Percentiles rank a stretch among this genome's conserved stretches.
Conservation (phyloP, 92 coral and sea anemone species). For the Paragorgia papillata region DNA sequence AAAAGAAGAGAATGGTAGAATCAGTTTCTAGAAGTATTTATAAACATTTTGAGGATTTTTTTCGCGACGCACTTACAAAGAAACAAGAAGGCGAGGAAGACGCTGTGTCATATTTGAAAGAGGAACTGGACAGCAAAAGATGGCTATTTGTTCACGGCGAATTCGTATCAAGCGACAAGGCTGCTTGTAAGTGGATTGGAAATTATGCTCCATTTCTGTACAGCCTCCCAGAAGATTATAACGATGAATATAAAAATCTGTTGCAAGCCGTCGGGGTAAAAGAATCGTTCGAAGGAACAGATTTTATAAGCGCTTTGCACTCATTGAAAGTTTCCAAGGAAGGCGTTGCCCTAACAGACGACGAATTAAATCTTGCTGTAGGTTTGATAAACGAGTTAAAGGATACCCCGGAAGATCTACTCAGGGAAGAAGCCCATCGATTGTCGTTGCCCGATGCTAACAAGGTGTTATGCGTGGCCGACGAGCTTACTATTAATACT, state of each 20-base stretch:
- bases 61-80: slow-evolving; percentile 78
- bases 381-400: slow-evolving; percentile 62
- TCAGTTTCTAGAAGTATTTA: slow-evolving; percentile 78
- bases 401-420: slow-evolving; percentile 23
- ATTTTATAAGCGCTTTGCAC: slow-evolving; percentile 57
- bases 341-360: slow-evolving; percentile 34
- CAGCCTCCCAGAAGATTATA: slow-evolving; percentile 54
- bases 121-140: slow-evolving; percentile 22
- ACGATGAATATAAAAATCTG: slow-evolving; percentile 42
- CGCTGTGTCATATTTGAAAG: slow-evolving; percentile 2
- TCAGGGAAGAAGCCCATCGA: slow-evolving; percentile 39
- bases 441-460: slow-evolving; percentile 21
- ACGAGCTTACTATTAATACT: slow-evolving; percentile 38
- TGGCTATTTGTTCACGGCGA: slow-evolving; percentile 66
- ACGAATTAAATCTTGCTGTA: slow-evolving; percentile 62
- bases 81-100: neutral
- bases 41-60: slow-evolving; percentile 64
- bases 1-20: slow-evolving; percentile 58
- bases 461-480: slow-evolving; percentile 8
- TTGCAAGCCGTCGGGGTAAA: slow-evolving; percentile 58
- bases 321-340: slow-evolving; percentile 52
- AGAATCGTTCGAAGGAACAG: slow-evolving; percentile 38
- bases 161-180: slow-evolving; percentile 57
- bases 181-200: slow-evolving; percentile 69
- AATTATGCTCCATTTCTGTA: slow-evolving; percentile 75